A percentile compares a stretch with the other conserved stretches of the same genome.
These are phyloP conservation scores for Theristicus caerulescens DNA, from an alignment of 2,113 vertebrate genomes.

Conservation along the genomic window DNA sequence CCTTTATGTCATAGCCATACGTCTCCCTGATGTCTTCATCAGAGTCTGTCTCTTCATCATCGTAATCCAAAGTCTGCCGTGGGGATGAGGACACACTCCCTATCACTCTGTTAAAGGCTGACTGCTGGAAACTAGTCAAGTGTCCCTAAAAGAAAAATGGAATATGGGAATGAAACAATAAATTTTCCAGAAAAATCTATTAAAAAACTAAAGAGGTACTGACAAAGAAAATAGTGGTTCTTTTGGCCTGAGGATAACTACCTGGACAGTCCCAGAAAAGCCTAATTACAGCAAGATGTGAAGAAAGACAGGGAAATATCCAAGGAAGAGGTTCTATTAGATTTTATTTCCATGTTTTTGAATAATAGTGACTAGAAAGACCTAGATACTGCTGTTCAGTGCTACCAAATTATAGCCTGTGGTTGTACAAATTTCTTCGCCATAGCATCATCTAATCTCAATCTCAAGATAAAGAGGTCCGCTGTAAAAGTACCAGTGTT, in stretches of 20 bases:
- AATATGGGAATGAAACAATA: not conserved
- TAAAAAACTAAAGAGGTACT: not conserved
- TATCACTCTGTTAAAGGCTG: conserved; percentile 87
- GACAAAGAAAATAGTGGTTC: not conserved
- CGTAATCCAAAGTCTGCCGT: conserved; percentile 89
- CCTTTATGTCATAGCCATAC: conserved; percentile 94
- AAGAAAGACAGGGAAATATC: not conserved
- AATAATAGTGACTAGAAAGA: not conserved
- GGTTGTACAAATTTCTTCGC: not conserved
- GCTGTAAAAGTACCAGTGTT: not conserved
- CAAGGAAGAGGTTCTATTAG: not conserved
- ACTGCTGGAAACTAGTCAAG: conserved; percentile 95
- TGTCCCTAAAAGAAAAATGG: conserved; percentile 82
- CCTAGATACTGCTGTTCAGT: not conserved
- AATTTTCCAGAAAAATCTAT: not conserved
- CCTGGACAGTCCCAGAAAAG: not conserved
- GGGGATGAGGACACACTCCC: conserved; percentile 86
- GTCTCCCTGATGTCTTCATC: conserved; percentile 97
- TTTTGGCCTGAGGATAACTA: not conserved
- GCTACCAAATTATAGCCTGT: not conserved
- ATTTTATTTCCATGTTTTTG: not conserved
- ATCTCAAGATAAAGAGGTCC: not conserved
- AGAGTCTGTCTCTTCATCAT: conserved; percentile 97
- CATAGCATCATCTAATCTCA: not conserved
- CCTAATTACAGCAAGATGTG: not conserved